Evolutionary conservation across 2,113 vertebrate genomes (phyloP), one percentile per base, ranked within the genome.

Genomic region (Glaucomys volans): DNA sequence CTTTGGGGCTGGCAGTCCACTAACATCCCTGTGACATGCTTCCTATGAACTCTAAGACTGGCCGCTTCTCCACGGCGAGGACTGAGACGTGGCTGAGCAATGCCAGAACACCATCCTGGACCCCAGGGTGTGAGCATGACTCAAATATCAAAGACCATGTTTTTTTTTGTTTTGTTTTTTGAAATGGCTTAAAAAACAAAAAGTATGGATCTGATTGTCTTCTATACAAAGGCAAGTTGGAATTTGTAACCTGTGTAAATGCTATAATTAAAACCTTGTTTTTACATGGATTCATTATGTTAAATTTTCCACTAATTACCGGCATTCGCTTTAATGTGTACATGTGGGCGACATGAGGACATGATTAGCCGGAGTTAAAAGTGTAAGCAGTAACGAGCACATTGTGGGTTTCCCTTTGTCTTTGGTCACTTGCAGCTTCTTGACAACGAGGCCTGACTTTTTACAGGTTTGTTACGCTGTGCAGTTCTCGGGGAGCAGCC

Each of bases 231-330:
- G 40, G 95, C 97, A 95, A 91, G 84, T 95, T 66, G 92, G 94
- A 93, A 97, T 81, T 92, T 98, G 86, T 94, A 97, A 98, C 94
- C 97, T 96, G 66, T 91, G 71, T 97, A 94, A 98, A 97, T 0
- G 3, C 42, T 86, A 87, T 98, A 97, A 98, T 97, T 96, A 95
- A 92, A 97, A 96, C 71, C 84, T 91, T 97, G 91, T 87, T 98
- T 93, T 97, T 95, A 93, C 97, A 95, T 95, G 94, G 93, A 97
- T 87, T 91, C 97, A 87, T 96, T 98, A 95, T 87, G 91, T 80
- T 96, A 83, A 83, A 94, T 96, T 98, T 98, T 98, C 97, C 98
- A 96, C 91, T 97, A 97, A 98, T 98, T 95, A 97, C 95, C 81
- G 97, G 94, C 96, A 87, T 97, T 96, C 98, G 95, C 44, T 66